Percentiles rank a stretch among this genome's conserved stretches.
Evolutionary conservation across 30 jellyfish, hydroid and myxozoan genomes (phyloP).

Genomic region (Clytia hemisphaerica): DNA sequence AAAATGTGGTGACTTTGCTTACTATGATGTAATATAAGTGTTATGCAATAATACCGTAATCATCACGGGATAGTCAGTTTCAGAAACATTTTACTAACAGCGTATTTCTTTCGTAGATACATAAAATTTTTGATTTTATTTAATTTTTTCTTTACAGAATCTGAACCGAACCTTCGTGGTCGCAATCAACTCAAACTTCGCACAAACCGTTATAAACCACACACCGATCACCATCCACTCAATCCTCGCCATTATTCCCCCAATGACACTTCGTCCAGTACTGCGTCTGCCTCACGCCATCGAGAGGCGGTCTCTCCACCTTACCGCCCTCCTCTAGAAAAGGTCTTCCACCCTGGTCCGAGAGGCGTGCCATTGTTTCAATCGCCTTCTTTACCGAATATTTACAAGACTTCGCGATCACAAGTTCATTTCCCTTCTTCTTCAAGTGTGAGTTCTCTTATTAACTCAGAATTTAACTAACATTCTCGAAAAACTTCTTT

Average conservation of each 20-base stretch:
- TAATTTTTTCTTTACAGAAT: slow-evolving; percentile 32
- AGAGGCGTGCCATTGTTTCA: slow-evolving; percentile 42
- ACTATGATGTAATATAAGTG: too few relatives aligned
- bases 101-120: too few relatives aligned
- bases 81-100: too few relatives aligned
- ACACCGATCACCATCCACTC: slow-evolving; percentile 11
- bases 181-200: slow-evolving; percentile 20
- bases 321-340: not conserved
- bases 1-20: too few relatives aligned
- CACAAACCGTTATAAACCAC: slow-evolving; percentile 2
- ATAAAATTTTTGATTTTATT: too few relatives aligned
- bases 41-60: too few relatives aligned
- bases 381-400: slow-evolving; percentile 83
- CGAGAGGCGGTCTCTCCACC: slow-evolving; percentile 32
- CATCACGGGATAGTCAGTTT: too few relatives aligned
- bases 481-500: too few relatives aligned
- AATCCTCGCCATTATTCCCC: slow-evolving; percentile 48
- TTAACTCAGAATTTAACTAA: too few relatives aligned
- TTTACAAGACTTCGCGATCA: slow-evolving; percentile 48
- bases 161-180: slow-evolving; percentile 73
- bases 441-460: too few relatives aligned
- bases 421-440: slow-evolving; percentile 34
- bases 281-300: not conserved
- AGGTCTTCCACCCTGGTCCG: slow-evolving; percentile 6
- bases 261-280: slow-evolving; percentile 59